These are phyloP conservation scores for Lobophora halterata DNA, from an alignment of 2,888 invertebrate species.

Conservation along the genomic window DNA sequence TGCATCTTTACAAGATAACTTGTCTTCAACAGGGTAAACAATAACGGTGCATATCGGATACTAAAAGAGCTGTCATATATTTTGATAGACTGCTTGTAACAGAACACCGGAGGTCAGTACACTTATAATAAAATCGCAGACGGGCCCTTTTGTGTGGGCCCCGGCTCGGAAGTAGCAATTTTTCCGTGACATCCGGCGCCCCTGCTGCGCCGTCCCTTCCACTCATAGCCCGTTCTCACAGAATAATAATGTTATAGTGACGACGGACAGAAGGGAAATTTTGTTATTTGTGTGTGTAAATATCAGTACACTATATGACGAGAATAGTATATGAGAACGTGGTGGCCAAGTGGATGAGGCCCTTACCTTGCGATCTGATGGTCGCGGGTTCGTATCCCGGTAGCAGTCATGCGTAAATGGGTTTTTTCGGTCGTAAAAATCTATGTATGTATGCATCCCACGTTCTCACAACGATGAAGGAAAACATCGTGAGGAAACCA, in stretches of 20 bases:
- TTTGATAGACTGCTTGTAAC: slow-evolving; percentile 55
- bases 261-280: slow-evolving; percentile 17
- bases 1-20: slow-evolving; percentile 14
- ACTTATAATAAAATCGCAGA: slow-evolving; percentile 8
- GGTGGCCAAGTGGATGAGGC: too few relatives aligned
- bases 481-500: too few relatives aligned
- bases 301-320: slow-evolving; percentile 4
- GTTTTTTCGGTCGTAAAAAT: too few relatives aligned
- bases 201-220: slow-evolving; percentile 60
- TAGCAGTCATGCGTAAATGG: too few relatives aligned
- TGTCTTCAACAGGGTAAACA: slow-evolving; percentile 23
- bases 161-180: slow-evolving; percentile 72
- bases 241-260: slow-evolving; percentile 24
- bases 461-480: too few relatives aligned
- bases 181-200: slow-evolving; percentile 71
- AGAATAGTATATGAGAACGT: too few relatives aligned
- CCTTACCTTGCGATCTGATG: too few relatives aligned
- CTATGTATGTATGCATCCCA: too few relatives aligned
- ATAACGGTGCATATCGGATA: slow-evolving; percentile 27
- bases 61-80: slow-evolving; percentile 46
- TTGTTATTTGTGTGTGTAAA: slow-evolving; percentile 2
- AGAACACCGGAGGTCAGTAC: slow-evolving; percentile 26
- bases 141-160: slow-evolving; percentile 57
- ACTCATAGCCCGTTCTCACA: slow-evolving; percentile 35
- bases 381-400: too few relatives aligned